Conservation (phyloP, 2,113 vertebrate species). For the Tachuris rubrigastra region DNA sequence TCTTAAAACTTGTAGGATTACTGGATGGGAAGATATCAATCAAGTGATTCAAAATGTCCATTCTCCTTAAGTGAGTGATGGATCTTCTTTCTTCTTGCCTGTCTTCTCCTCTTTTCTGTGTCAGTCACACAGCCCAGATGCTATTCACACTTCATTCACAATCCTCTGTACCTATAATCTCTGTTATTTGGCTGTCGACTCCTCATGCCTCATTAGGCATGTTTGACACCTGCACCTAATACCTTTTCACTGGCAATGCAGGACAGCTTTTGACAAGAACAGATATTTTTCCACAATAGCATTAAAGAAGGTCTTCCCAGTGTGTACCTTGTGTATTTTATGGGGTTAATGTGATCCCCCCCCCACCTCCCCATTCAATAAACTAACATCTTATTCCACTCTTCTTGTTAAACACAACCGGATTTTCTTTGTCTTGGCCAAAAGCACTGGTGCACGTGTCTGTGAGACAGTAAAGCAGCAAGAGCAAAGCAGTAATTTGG, state of each 20-base stretch:
- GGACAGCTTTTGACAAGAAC: slow-evolving; percentile 68
- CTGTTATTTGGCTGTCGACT: slow-evolving; percentile 74
- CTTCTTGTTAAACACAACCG: slow-evolving; percentile 21
- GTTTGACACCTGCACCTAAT: slow-evolving; percentile 77
- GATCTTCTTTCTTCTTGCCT: slow-evolving; percentile 42
- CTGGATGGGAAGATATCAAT: slow-evolving; percentile 59
- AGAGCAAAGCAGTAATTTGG: slow-evolving; percentile 10
- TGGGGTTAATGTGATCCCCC: not conserved
- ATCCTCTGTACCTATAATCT: slow-evolving; percentile 71
- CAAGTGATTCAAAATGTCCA: slow-evolving; percentile 60
- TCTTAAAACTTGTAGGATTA: slow-evolving; percentile 33
- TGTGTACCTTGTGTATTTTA: not conserved
- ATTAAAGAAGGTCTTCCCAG: slow-evolving; percentile 36
- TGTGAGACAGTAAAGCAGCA: not conserved
- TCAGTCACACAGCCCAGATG: slow-evolving; percentile 68
- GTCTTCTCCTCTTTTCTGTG: slow-evolving; percentile 49
- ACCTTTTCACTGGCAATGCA: slow-evolving; percentile 59
- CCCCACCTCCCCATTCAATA: not conserved
- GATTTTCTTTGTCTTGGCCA: slow-evolving; percentile 26
- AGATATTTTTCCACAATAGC: slow-evolving; percentile 60
- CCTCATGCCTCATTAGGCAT: slow-evolving; percentile 76
- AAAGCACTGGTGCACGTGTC: not conserved
- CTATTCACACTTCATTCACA: slow-evolving; percentile 74
- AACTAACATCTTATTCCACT: slow-evolving; percentile 46
- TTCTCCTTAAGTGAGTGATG: slow-evolving; percentile 38